Evolutionary conservation across 2,888 invertebrate genomes (phyloP).

Genomic region (Panopea generosa): DNA sequence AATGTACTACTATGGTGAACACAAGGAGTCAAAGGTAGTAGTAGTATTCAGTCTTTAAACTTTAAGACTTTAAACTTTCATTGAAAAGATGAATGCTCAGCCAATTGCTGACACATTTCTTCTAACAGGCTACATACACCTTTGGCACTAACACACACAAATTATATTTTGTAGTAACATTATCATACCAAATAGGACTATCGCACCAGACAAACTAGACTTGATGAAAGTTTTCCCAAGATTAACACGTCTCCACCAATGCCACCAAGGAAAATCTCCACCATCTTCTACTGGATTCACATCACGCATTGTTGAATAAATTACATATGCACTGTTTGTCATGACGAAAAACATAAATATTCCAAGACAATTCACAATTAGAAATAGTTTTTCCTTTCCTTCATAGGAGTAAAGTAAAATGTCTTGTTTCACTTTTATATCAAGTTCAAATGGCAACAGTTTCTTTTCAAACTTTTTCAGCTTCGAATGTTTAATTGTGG

Average conservation of each 20-base stretch:
- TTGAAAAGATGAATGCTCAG: too few relatives aligned
- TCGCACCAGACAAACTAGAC: too few relatives aligned
- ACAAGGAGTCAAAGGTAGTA: too few relatives aligned
- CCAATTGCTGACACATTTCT: too few relatives aligned
- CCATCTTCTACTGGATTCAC: neutral
- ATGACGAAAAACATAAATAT: neutral
- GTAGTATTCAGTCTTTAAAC: too few relatives aligned
- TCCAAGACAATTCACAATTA: neutral
- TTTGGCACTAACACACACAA: too few relatives aligned
- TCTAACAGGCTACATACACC: too few relatives aligned
- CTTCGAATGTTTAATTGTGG: neutral
- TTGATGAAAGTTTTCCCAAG: too few relatives aligned
- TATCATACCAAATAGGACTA: conserved; percentile 9
- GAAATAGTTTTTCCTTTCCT: conserved; percentile 8
- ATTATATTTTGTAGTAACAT: too few relatives aligned
- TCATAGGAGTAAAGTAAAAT: conserved; percentile 17
- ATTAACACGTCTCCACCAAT: too few relatives aligned
- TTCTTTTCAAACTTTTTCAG: conserved; percentile 16
- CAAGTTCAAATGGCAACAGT: conserved; percentile 20
- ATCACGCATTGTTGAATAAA: neutral
- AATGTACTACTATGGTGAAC: too few relatives aligned
- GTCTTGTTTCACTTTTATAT: neutral
- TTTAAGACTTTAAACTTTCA: too few relatives aligned
- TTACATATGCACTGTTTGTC: neutral
- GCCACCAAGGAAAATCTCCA: neutral